phyloP scores from a whole-genome alignment of 2,797 vertebrate genomes.

The Dendrocincla fuliginosa region DNA sequence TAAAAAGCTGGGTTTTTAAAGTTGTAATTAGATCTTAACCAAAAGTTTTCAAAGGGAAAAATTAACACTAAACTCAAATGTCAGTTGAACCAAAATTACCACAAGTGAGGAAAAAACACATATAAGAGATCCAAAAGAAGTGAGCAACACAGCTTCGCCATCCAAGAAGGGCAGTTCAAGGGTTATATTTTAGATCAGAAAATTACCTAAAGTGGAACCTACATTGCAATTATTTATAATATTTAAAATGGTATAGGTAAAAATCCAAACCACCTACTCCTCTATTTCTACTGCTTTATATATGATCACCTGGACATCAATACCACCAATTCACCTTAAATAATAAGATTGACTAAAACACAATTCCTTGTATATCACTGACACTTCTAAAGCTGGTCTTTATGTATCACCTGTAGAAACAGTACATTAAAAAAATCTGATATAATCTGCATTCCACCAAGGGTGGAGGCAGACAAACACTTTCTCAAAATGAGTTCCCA shows the following conservation, averaged over 20 bases:
- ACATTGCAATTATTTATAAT: background rate
- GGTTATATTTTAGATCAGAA: background rate
- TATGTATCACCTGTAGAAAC: background rate
- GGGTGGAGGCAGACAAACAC: slow-evolving; percentile 29
- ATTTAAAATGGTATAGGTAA: background rate
- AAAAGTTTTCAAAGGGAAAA: background rate
- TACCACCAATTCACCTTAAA: background rate
- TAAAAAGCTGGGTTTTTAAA: background rate
- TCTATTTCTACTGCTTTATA: background rate
- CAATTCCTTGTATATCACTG: background rate
- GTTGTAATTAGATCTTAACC: background rate
- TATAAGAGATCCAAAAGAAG: background rate
- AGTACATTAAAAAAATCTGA: slow-evolving; percentile 25
- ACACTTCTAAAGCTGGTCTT: background rate
- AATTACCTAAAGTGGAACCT: background rate
- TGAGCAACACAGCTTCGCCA: background rate
- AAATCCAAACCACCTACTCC: background rate
- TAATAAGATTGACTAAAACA: background rate
- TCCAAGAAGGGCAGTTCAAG: background rate
- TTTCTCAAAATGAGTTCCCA: slow-evolving; percentile 62
- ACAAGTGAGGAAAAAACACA: background rate
- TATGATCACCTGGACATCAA: background rate
- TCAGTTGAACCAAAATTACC: background rate
- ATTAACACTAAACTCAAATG: background rate
- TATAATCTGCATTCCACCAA: slow-evolving; percentile 29